These are phyloP conservation scores for Littorina saxatilis DNA, from an alignment of 1,140 invertebrate species.

Conservation along the genomic window DNA sequence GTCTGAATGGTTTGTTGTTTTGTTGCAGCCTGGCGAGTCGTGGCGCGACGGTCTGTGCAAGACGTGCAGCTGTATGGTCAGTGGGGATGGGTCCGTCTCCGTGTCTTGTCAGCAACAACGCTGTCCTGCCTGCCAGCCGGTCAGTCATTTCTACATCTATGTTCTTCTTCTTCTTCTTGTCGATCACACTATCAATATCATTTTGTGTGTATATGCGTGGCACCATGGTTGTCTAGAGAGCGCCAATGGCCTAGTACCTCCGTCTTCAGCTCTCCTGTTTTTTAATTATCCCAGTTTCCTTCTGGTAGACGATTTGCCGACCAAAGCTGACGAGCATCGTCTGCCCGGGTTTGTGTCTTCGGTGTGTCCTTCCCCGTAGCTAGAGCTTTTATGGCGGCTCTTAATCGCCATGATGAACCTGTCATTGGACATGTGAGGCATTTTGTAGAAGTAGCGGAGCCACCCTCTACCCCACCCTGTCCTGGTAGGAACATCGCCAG, in stretches of 20 bases:
- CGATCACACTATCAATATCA: background rate
- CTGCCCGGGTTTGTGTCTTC: too few relatives aligned
- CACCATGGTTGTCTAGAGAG: too few relatives aligned
- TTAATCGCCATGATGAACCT: too few relatives aligned
- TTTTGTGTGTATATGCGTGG: background rate
- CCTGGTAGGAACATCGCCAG: too few relatives aligned
- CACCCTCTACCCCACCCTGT: background rate
- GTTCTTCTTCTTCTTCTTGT: background rate
- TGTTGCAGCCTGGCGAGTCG: constrained; percentile 45
- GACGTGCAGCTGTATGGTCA: constrained; percentile 48
- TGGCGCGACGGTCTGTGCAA: constrained; percentile 55
- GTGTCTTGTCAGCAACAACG: constrained; percentile 3
- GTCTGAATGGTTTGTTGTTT: background rate
- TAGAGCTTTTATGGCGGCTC: too few relatives aligned
- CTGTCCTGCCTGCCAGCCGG: constrained; percentile 14
- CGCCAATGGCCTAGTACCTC: too few relatives aligned
- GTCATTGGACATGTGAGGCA: too few relatives aligned
- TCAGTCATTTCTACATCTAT: constrained; percentile 8
- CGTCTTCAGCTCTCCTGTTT: too few relatives aligned
- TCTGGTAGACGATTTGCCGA: too few relatives aligned
- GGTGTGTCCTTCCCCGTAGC: background rate
- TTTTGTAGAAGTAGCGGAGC: too few relatives aligned
- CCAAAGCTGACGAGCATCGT: too few relatives aligned
- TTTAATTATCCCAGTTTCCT: too few relatives aligned
- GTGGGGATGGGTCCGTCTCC: constrained; percentile 27